Evolutionary conservation across 2,888 invertebrate genomes (phyloP), one percentile per base, ranked within the genome.

Genomic region (Andrena dorsata): DNA sequence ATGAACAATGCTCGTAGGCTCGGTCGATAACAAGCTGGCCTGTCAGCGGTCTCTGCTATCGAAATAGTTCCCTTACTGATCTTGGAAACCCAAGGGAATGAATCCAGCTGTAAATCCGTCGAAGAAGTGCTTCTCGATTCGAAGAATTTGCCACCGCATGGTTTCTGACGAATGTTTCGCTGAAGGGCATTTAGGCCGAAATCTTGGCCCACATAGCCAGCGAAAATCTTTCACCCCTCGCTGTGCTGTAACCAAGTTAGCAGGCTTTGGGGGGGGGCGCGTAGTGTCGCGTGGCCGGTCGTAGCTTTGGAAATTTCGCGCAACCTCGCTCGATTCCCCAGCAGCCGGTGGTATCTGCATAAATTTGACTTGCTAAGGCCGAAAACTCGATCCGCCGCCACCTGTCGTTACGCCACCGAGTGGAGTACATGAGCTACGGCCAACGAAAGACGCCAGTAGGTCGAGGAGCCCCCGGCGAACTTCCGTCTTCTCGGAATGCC

Each of bases 301-400:
- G 41, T 41, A 65, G 80, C 65, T 88, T 86, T 80, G 76, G 73
- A 76, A 83, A 80, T 82, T 83, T 81, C 82, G 78, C 75, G 66
- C 82, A 86, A 76, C 80, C 86, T 84, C 73, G 81, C 77, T 56
- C 80, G 74, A 58, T 61, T 68, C 78, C 60, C 73, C 58, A 23
- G n/a, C n/a, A 28, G 32, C 47, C 63, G 53, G 78, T 1, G 47
- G 35, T 7, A 92, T 92, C 90, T 92, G 90, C 92, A 92, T 92
- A 91, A 91, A 93, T 93, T 92, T 93, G 93, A 93, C 92, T 93
- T 93, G 93, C 92, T 92, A 92, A 92, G 80, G 83, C 83, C 87
- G 90, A 85, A 88, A 88, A 88, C 51, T 60, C 65, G 41, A 69
- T 10, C 51, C 20, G 26, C 66, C 53, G 64, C 75, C 78, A 80